A percentile compares a stretch with the other conserved stretches of the same genome.
phyloP scores from a whole-genome alignment of 2,888 invertebrate species.

The Marasmarcha lunaedactyla region DNA sequence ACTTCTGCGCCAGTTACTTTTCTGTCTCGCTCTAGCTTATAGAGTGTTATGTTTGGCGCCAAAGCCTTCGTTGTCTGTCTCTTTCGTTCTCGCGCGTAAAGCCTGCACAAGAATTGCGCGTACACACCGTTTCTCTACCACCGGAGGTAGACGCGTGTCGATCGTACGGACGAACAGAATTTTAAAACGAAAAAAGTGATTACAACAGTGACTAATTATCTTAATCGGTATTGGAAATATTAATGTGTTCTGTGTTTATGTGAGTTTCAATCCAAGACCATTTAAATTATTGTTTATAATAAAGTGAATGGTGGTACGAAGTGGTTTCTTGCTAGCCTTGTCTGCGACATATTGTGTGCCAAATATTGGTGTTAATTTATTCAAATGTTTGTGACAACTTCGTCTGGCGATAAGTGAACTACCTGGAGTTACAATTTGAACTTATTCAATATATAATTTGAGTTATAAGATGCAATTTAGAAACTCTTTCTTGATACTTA shows the following conservation, averaged over 20 bases:
- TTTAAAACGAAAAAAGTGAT: slow-evolving; percentile 11
- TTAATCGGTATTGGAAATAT: no score
- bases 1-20: slow-evolving; percentile 54
- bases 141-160: slow-evolving; percentile 36
- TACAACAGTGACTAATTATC: background rate
- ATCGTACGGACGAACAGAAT: slow-evolving; percentile 21
- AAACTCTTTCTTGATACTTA: no score
- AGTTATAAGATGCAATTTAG: no score
- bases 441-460: no score
- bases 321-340: slow-evolving; percentile 56
- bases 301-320: slow-evolving; percentile 46
- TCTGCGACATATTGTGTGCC: slow-evolving; percentile 30
- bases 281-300: slow-evolving; percentile 13
- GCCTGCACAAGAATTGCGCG: slow-evolving; percentile 40
- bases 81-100: slow-evolving; percentile 41
- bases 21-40: slow-evolving; percentile 37
- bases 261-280: background rate
- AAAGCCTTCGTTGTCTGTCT: slow-evolving; percentile 49
- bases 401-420: slow-evolving; percentile 39
- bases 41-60: slow-evolving; percentile 27
- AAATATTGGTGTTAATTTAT: slow-evolving; percentile 40
- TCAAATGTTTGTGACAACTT: slow-evolving; percentile 41
- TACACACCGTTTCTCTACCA: slow-evolving; percentile 46
- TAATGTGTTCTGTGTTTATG: background rate
- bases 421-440: no score